Base-by-base conservation (phyloP, 2,113 vertebrate genomes). In the Chaetodon trifascialis region DNA sequence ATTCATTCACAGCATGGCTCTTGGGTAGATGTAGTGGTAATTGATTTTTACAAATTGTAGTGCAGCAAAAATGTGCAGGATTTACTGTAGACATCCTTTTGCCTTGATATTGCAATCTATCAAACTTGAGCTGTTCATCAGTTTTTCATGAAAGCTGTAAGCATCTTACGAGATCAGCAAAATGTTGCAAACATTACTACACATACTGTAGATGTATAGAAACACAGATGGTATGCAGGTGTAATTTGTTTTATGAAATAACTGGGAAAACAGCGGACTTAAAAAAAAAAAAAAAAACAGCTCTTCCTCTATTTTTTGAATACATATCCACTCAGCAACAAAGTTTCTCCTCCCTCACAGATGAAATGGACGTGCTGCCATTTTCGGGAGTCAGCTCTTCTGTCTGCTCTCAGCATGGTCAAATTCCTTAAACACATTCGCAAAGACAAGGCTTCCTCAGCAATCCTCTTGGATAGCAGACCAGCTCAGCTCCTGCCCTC, bases 361-460 rank as follows among this genome's bases (percentile, higher is more conserved):
- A 92, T 80, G 77, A 80, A 92, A 82, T 54, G 36, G 83, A 85
- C 70, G 25, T 34, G 77, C 68, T 80, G 89, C 75, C 87, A 84
- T 91, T 87, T 86, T 66, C 72, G 63, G 83, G 81, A 88, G 91
- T 91, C 88, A 91, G 89, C 90, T 87, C 74, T 83, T 90, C 87
- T 87, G 91, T 90, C 87, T 56, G 15, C 68, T 75, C 81, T 76
- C 87, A 85, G 89, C 81, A 54, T 84, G 88, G 83, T 83, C 88
- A 87, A 76, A 86, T 90, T 89, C 91, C 85, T 94, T 85, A 80
- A 90, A 89, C 79, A 70, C 86, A 84, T 85, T 91, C 76, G 63
- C 89, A 86, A 87, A 87, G 86, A 90, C 86, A 83, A 91, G 80
- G 74, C 89, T 92, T 92, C 92, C 89, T 93, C 92, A 91, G 91